Evolutionary conservation across 2,113 vertebrate genomes (phyloP).

Genomic region (Cyanoderma ruficeps): DNA sequence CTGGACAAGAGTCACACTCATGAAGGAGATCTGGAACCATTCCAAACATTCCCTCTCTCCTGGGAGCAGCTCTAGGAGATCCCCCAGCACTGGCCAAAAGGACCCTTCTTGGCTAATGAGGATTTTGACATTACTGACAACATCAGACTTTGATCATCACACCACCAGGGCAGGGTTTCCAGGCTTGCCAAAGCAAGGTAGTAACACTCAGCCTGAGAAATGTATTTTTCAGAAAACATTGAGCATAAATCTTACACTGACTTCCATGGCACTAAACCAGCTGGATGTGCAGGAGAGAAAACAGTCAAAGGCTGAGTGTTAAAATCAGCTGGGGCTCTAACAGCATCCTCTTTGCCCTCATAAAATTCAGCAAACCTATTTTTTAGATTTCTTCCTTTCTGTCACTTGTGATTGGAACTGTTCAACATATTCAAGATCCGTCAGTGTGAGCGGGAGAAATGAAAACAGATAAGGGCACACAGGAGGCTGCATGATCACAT

Average conservation of each 20-base stretch:
- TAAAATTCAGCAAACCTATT: neutral
- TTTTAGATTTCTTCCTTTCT: neutral
- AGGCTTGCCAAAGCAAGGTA: neutral
- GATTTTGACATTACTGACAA: neutral
- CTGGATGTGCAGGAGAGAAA: neutral
- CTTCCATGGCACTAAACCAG: neutral
- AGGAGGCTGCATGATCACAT: neutral
- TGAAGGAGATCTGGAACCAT: neutral
- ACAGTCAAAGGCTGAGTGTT: neutral
- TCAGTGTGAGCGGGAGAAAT: neutral
- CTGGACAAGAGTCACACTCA: fast-evolving
- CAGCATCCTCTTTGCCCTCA: neutral
- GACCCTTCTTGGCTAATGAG: neutral
- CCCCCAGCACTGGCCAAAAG: no score
- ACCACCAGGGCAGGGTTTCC: neutral
- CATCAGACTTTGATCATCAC: neutral
- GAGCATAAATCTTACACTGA: neutral
- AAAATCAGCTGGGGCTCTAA: neutral
- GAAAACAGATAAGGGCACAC: neutral
- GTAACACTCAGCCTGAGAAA: neutral
- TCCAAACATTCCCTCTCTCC: neutral
- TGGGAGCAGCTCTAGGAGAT: fast-evolving
- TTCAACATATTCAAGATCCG: neutral
- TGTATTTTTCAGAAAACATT: neutral
- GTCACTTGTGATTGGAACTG: neutral